These are phyloP conservation scores for Pogonophryne albipinna DNA, from an alignment of 2,797 vertebrate species.

Conservation along the genomic window DNA sequence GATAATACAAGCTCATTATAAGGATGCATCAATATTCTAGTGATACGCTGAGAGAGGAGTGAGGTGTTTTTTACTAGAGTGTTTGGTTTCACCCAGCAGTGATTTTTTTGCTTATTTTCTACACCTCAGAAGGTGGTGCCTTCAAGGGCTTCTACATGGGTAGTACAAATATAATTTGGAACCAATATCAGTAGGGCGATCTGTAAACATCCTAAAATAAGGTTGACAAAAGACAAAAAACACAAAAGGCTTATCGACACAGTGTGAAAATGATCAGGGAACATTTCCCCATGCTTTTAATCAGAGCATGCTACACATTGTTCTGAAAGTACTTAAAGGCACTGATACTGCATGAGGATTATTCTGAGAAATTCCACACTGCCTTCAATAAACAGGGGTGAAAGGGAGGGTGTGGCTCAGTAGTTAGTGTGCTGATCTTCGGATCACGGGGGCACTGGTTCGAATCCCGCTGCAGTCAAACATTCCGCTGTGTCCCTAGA, in stretches of 20 bases:
- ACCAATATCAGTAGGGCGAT: slow-evolving; percentile 15
- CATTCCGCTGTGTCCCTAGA: too few species aligned
- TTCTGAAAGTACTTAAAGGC: neutral
- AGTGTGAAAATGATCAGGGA: neutral
- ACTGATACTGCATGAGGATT: neutral
- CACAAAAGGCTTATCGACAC: neutral
- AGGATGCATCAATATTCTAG: slow-evolving; percentile 77
- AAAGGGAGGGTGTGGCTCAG: too few species aligned
- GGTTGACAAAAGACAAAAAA: neutral
- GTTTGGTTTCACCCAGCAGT: slow-evolving; percentile 51
- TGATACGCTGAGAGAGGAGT: slow-evolving; percentile 59
- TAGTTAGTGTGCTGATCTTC: too few species aligned
- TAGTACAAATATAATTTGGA: slow-evolving; percentile 31
- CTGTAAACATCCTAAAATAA: slow-evolving; percentile 29
- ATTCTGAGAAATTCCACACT: too few species aligned
- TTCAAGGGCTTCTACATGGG: slow-evolving; percentile 12
- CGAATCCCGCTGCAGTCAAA: too few species aligned
- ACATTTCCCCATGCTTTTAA: slow-evolving; percentile 4
- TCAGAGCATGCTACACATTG: neutral
- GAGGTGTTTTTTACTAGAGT: slow-evolving; percentile 43
- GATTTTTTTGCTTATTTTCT: slow-evolving; percentile 49
- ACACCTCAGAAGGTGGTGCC: slow-evolving; percentile 40
- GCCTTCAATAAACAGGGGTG: too few species aligned
- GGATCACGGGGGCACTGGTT: too few species aligned
- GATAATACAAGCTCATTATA: slow-evolving; percentile 80